phyloP scores from a whole-genome alignment of 2,113 vertebrate species.

The Bos javanicus region DNA sequence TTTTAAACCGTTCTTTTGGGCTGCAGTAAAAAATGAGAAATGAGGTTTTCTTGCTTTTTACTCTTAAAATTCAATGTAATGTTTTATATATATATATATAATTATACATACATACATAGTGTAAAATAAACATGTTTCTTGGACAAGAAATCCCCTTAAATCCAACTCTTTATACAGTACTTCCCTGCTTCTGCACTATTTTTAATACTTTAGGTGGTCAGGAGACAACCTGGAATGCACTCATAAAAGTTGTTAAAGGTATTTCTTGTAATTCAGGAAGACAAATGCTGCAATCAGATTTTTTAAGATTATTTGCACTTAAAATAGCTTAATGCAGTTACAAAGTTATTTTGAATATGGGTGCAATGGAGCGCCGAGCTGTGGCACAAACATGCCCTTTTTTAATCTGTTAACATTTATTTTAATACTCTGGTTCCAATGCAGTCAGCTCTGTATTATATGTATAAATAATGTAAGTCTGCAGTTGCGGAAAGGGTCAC shows the following conservation, averaged over 20 bases:
- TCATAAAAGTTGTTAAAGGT: conserved; percentile 54
- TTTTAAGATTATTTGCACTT: conserved; percentile 91
- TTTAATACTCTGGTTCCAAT: conserved; percentile 92
- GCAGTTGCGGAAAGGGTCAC: conserved; percentile 84
- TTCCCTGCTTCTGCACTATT: conserved; percentile 87
- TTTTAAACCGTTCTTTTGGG: conserved; percentile 69
- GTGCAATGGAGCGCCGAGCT: conserved; percentile 84
- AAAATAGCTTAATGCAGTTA: conserved; percentile 88
- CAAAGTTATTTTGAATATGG: conserved; percentile 87
- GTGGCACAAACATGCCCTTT: conserved; percentile 86
- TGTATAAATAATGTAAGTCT: conserved; percentile 85
- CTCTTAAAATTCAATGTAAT: conserved; percentile 76
- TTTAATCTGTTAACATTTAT: conserved; percentile 95
- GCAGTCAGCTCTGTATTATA: conserved; percentile 89
- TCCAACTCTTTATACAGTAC: conserved; percentile 79
- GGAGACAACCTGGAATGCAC: conserved; percentile 85
- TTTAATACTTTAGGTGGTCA: conserved; percentile 73
- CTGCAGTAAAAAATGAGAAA: conserved; percentile 78
- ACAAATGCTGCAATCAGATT: conserved; percentile 91
- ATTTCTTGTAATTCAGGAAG: conserved; percentile 85
- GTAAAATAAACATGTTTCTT: conserved; percentile 82
- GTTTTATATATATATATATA: conserved; percentile 40
- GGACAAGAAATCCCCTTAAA: conserved; percentile 65
- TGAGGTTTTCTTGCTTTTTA: conserved; percentile 79
- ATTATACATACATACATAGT: conserved; percentile 70